phyloP scores from a whole-genome alignment of 2,797 vertebrate genomes.

The Xenopus petersii region DNA sequence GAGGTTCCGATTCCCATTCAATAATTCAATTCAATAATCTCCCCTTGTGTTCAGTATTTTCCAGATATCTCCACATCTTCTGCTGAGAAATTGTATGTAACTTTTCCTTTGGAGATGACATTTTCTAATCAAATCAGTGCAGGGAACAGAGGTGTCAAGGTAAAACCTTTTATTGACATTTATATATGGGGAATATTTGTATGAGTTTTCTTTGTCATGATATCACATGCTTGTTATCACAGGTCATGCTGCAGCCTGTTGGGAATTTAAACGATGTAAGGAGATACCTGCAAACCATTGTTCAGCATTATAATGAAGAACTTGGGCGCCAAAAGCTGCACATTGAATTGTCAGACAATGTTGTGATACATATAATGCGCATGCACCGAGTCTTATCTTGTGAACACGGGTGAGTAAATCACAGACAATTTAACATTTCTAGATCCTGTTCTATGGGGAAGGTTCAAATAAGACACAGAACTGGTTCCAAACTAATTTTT shows the following conservation, averaged over 20 bases:
- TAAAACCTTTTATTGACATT: background rate
- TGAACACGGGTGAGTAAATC: slow-evolving; percentile 30
- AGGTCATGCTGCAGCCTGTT: slow-evolving; percentile 38
- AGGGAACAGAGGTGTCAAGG: slow-evolving; percentile 27
- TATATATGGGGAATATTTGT: background rate
- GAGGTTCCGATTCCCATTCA: no score
- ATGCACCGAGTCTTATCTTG: slow-evolving; percentile 37
- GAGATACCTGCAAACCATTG: slow-evolving; percentile 24
- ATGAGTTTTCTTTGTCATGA: background rate
- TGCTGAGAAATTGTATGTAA: slow-evolving; percentile 22
- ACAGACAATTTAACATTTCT: no score
- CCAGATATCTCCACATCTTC: slow-evolving; percentile 7
- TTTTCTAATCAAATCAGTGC: slow-evolving; percentile 23
- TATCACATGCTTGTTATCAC: background rate
- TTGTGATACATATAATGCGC: slow-evolving; percentile 31
- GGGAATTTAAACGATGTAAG: slow-evolving; percentile 31
- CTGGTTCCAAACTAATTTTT: no score
- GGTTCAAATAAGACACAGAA: no score
- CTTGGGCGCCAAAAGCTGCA: slow-evolving; percentile 38
- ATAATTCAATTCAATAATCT: background rate
- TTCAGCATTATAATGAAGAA: slow-evolving; percentile 45
- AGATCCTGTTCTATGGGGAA: no score
- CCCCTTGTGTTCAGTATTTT: slow-evolving; percentile 23
- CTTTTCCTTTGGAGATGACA: slow-evolving; percentile 42
- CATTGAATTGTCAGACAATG: slow-evolving; percentile 43